These are phyloP conservation scores for Syngnathus floridae DNA, from an alignment of 2,113 vertebrate genomes.

Conservation along the genomic window DNA sequence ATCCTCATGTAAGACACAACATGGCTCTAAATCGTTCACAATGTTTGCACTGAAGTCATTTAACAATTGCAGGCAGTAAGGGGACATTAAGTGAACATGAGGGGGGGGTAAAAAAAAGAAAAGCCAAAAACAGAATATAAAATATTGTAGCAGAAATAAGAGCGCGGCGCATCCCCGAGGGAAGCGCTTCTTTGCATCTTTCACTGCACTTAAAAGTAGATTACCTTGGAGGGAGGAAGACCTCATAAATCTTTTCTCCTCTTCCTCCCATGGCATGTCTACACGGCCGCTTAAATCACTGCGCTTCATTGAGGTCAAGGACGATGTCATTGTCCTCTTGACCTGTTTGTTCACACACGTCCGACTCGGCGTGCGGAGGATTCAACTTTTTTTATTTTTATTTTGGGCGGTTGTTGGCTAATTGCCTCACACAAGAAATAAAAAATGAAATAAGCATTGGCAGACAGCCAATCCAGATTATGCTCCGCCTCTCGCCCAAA, in stretches of 20 bases:
- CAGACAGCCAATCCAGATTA: not conserved
- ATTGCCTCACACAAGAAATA: not conserved
- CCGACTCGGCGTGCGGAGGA: not conserved
- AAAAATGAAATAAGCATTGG: not conserved
- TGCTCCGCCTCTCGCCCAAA: not conserved
- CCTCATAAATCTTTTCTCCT: conserved; percentile 19
- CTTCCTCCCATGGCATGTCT: conserved; percentile 9
- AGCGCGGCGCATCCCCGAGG: not conserved
- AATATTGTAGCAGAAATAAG: conserved; percentile 6
- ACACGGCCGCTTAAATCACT: conserved; percentile 31
- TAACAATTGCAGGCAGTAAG: not conserved
- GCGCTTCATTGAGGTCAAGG: conserved; percentile 25
- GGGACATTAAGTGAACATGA: not conserved
- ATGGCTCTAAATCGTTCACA: not conserved
- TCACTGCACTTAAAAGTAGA: conserved; percentile 15
- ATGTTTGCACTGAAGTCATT: not conserved
- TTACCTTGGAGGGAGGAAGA: conserved; percentile 17
- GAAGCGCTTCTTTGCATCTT: not conserved
- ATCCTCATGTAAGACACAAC: not conserved
- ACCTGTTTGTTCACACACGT: conserved; percentile 13
- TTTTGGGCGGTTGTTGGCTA: not conserved
- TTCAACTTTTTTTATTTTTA: not conserved
- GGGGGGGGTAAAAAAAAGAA: conserved; percentile 2
- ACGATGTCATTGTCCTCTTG: conserved; percentile 25
- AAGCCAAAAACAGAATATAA: conserved; percentile 4